Evolutionary conservation across 2,113 vertebrate species (phyloP), one percentile per base, ranked within the genome.

Genomic region (Laticauda laticaudata): DNA sequence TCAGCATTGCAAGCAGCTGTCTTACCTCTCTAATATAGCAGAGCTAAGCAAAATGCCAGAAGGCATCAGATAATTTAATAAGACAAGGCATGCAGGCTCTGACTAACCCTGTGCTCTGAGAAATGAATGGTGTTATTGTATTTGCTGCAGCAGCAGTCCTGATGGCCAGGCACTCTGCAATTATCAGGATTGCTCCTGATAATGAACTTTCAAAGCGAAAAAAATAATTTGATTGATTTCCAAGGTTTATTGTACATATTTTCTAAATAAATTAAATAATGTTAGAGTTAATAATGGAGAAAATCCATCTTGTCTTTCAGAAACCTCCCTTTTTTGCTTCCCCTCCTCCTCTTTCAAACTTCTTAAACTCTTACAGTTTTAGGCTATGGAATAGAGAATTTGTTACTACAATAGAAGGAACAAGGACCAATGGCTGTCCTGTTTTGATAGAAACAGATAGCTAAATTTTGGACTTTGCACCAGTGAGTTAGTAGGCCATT

Each of bases 51-150:
- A 96, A 97, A 92, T 93, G 87, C 45, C 93, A 94, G 88, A 96
- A 56, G 92, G 14, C 20, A 89, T 26, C 91, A 95, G 93, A 93
- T 95, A 96, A 94, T 97, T 96, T 96, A 95, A 96, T 95, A 94
- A 96, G n/a, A 87, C 69, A 92, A 69, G 89, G 3, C 91, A 87
- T 86, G 39, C 81, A 57, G 86, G 34, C 86, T 93, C 87, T 92
- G 91, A 56, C 26, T 94, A 94, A 92, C 45, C 0, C 0, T 90
- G 93, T 57, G 69, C 26, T 90, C 43, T 15, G 20, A 81, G 10
- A 56, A 91, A 93, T 94, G 93, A 96, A 95, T 96, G 89, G 94
- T 91, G 81, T 39, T 81, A 91, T 95, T 97, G 94, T 96, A 53
- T 92, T 94, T 34, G 34, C 8, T 94, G 45, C 34, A 93, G 45